A percentile compares a stretch with the other conserved stretches of the same genome.
phyloP scores from a whole-genome alignment of 2,888 invertebrate species.

The Melieria picta region DNA sequence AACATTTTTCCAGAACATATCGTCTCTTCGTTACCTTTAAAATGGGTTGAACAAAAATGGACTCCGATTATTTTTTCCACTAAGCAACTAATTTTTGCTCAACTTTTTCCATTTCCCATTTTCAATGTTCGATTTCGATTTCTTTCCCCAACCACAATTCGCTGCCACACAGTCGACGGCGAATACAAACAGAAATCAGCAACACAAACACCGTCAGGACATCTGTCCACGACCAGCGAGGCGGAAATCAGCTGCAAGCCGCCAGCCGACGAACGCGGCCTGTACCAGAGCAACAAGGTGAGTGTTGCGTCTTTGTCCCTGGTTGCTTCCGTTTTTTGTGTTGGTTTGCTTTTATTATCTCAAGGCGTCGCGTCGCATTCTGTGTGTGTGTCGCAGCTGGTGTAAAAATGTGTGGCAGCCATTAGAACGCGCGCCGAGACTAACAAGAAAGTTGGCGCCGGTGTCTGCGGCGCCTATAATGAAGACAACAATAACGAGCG shows the following conservation, averaged over 20 bases:
- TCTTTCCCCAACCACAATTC: not conserved
- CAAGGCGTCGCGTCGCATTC: not conserved
- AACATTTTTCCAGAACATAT: too few relatives aligned
- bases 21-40: too few relatives aligned
- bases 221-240: slow-evolving; percentile 66
- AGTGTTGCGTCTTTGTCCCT: slow-evolving; percentile 18
- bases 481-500: slow-evolving; percentile 25
- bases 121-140: too few relatives aligned
- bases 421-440: not conserved
- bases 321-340: too few relatives aligned
- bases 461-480: slow-evolving; percentile 23
- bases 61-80: too few relatives aligned
- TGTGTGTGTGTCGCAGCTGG: not conserved
- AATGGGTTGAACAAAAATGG: too few relatives aligned
- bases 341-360: too few relatives aligned
- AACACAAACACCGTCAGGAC: slow-evolving; percentile 74
- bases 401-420: not conserved
- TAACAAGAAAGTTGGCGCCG: not conserved
- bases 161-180: slow-evolving; percentile 68
- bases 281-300: slow-evolving; percentile 63
- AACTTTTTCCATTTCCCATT: too few relatives aligned
- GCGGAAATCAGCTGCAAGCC: slow-evolving; percentile 65
- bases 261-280: slow-evolving; percentile 54
- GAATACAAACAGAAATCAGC: slow-evolving; percentile 79
- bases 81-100: too few relatives aligned